Percentiles rank a stretch among this genome's conserved stretches.
Conservation (phyloP, 2,797 vertebrate genomes). For the Gouania willdenowi region DNA sequence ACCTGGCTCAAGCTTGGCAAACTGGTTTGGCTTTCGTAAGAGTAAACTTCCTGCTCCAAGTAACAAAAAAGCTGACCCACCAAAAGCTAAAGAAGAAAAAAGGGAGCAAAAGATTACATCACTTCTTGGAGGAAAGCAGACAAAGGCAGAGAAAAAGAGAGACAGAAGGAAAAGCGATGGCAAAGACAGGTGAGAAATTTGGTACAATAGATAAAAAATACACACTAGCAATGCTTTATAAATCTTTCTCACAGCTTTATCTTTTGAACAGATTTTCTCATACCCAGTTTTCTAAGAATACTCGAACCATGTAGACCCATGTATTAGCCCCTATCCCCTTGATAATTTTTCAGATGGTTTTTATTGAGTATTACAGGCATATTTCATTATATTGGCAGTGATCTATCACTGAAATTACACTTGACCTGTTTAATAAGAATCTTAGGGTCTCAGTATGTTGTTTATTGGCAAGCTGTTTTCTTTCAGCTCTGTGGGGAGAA, state of each 20-base stretch:
- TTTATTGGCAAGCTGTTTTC: conserved; percentile 79
- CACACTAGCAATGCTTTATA: conserved; percentile 28
- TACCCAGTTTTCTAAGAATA: conserved; percentile 58
- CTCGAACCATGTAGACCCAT: conserved; percentile 67
- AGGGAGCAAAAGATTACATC: conserved; percentile 81
- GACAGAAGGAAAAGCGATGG: conserved; percentile 83
- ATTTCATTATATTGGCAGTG: conserved; percentile 70
- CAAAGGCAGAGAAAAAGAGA: conserved; percentile 82
- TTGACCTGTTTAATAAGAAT: conserved; percentile 81
- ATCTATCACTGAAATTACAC: conserved; percentile 79
- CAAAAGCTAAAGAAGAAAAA: conserved; percentile 83
- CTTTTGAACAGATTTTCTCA: conserved; percentile 36
- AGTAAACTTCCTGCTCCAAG: conserved; percentile 85
- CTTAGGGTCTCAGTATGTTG: conserved; percentile 72
- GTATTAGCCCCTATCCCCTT: conserved; percentile 67
- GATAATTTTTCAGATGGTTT: conserved; percentile 52
- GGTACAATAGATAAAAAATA: conserved; percentile 13
- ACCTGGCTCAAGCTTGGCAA: conserved; percentile 82
- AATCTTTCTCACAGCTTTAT: conserved; percentile 2
- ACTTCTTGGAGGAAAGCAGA: conserved; percentile 80
- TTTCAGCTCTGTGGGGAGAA: conserved; percentile 80
- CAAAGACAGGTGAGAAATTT: conserved; percentile 70
- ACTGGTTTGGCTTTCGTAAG: conserved; percentile 89
- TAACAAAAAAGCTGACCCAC: conserved; percentile 74
- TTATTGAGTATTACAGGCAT: conserved; percentile 63